These are phyloP conservation scores for Latheticus oryzae DNA, from an alignment of 2,888 invertebrate genomes.

Conservation along the genomic window DNA sequence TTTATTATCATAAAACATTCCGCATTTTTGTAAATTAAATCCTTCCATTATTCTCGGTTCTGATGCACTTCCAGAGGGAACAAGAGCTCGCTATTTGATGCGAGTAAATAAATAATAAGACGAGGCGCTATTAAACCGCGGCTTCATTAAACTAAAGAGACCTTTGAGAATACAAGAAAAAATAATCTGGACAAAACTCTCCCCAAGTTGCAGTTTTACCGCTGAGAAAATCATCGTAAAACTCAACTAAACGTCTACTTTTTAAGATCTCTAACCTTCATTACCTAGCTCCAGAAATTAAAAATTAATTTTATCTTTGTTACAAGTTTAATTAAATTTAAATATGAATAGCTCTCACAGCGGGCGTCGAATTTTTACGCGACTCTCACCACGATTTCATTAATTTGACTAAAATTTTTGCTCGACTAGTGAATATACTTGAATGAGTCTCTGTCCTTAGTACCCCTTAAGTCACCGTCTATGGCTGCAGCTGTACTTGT, in stretches of 20 bases:
- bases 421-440: slow-evolving; percentile 43
- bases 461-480: slow-evolving; percentile 51
- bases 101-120: slow-evolving; percentile 61
- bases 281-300: slow-evolving; percentile 63
- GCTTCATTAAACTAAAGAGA: slow-evolving; percentile 65
- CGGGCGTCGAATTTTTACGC: slow-evolving; percentile 58
- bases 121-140: slow-evolving; percentile 58
- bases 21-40: slow-evolving; percentile 65
- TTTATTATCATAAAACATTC: slow-evolving; percentile 66
- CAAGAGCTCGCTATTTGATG: slow-evolving; percentile 55
- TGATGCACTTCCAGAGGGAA: slow-evolving; percentile 32
- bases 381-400: slow-evolving; percentile 35
- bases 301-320: slow-evolving; percentile 66
- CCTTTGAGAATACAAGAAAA: slow-evolving; percentile 62
- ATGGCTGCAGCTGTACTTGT: slow-evolving; percentile 59
- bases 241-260: slow-evolving; percentile 55
- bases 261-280: slow-evolving; percentile 57
- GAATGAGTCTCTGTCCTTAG: slow-evolving; percentile 47
- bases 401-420: slow-evolving; percentile 37
- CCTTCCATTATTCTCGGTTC: slow-evolving; percentile 56
- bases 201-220: slow-evolving; percentile 57
- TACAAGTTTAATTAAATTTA: slow-evolving; percentile 66
- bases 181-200: slow-evolving; percentile 65
- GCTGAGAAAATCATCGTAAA: slow-evolving; percentile 59
- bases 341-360: slow-evolving; percentile 59